Base-by-base conservation (phyloP, 1,140 invertebrate species). In the Rhagoletis zephyria region DNA sequence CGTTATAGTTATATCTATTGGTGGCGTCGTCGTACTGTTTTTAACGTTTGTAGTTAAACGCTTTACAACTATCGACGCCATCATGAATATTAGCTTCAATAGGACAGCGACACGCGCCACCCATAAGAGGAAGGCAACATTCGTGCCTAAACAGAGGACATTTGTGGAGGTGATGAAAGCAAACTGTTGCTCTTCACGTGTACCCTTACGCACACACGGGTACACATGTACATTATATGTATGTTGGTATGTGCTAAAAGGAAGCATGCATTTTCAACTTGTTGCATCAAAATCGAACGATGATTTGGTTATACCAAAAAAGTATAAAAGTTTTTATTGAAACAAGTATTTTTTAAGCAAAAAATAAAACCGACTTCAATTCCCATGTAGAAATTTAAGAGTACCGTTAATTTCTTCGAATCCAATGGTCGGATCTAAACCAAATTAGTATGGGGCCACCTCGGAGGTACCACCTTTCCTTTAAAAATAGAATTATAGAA, bases 61-160 rank as follows among this genome's bases (percentile, higher is more conserved):
- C 48, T 81, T 81, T 19, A 30, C 74, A 81, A 81, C 42, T 81
- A n/a, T 81, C 48, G 74, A 81, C 74, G 74, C 48, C 74, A 81
- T 30, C 74, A 81, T 30, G 12, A 19, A n/a, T 19, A 81, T 81
- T 81, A 81, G 74, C 74, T 81, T 81, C 74, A 81, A 81, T 81
- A 81, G 74, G 6, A 4, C 48, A 81, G 48, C n/a, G 74, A 45
- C 74, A 81, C 51, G 74, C 74, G 74, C 74, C 48, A 81, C 16
- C 74, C 74, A 81, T 30, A 16, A 45, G 4, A 16, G 42, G 5
- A 4, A n/a, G 45, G n/a, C n/a, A 4, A 81, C 45, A 81, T 56
- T 1, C 51, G 6, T 19, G n/a, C 7, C 7, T 19, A 48, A n/a
- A 63, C 40, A 74, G 45, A 42, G 74, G 30, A 30, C n/a, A 12